Conservation (phyloP, 2,113 vertebrate species). For the Glaucidium brasilianum region DNA sequence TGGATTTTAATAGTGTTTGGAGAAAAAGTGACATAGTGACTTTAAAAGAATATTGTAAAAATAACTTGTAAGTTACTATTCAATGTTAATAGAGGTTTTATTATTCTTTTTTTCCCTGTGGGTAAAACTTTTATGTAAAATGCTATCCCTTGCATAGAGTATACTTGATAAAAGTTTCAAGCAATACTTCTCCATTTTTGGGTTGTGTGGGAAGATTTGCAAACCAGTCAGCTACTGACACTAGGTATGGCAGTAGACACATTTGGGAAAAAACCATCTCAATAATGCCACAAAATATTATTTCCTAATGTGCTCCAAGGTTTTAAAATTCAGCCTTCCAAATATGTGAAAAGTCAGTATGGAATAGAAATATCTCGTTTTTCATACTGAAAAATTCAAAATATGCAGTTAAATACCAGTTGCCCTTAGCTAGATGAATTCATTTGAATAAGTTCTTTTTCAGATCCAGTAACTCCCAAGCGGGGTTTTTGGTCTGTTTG, state of each 20-base stretch:
- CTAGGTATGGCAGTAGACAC: not conserved
- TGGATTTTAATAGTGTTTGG: not conserved
- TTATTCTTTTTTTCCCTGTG: not conserved
- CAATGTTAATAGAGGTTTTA: not conserved
- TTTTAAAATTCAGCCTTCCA: constrained; percentile 27
- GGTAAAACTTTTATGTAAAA: not conserved
- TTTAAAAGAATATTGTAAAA: constrained; percentile 1
- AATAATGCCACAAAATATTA: constrained; percentile 1
- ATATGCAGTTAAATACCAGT: constrained; percentile 53
- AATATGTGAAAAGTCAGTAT: constrained; percentile 34
- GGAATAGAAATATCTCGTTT: constrained; percentile 48
- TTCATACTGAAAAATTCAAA: constrained; percentile 55
- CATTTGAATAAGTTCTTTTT: constrained; percentile 47
- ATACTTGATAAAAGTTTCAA: not conserved
- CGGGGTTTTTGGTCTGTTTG: not conserved
- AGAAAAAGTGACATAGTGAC: not conserved
- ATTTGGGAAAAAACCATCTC: not conserved
- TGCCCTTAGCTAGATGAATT: constrained; percentile 57
- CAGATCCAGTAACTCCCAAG: constrained; percentile 32
- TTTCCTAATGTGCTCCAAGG: constrained; percentile 33
- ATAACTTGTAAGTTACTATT: not conserved
- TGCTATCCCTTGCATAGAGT: not conserved
- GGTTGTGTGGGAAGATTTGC: not conserved
- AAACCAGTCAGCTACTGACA: not conserved
- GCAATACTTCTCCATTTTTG: not conserved